phyloP scores from a whole-genome alignment of 2,797 vertebrate species.

The Rallus crepitans region DNA sequence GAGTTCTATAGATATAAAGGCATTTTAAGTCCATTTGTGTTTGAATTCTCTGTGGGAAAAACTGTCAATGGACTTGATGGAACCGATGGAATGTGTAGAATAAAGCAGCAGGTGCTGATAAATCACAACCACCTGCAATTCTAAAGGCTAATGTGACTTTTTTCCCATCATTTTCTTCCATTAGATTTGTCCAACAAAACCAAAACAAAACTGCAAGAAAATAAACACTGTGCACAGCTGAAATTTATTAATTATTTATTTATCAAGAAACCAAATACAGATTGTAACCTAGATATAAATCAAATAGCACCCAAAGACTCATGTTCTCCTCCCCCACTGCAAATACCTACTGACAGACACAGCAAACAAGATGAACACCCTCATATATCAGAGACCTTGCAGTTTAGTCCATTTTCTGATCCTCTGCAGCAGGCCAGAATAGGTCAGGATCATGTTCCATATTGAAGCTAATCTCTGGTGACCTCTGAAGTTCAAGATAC shows the following conservation, averaged over 20 bases:
- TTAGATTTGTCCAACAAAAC: not conserved
- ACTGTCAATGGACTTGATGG: not conserved
- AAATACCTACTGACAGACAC: not conserved
- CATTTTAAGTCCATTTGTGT: not conserved
- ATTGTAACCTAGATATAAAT: not conserved
- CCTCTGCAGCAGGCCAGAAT: not conserved
- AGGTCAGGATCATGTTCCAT: not conserved
- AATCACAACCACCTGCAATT: not conserved
- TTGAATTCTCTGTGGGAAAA: not conserved
- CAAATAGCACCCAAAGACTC: not conserved
- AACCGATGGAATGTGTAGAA: not conserved
- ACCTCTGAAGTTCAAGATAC: not conserved
- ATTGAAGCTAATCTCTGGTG: not conserved
- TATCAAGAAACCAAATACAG: not conserved
- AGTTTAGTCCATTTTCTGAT: slow-evolving; percentile 9
- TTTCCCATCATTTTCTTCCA: not conserved
- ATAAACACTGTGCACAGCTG: not conserved
- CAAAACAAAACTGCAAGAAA: not conserved
- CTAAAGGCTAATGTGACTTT: not conserved
- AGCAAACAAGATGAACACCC: not conserved
- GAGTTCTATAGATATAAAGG: not conserved
- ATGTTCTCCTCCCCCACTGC: not conserved
- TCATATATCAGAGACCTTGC: not conserved
- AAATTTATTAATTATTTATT: slow-evolving; percentile 17
- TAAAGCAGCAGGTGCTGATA: not conserved